Evolutionary conservation across 2,888 invertebrate genomes (phyloP), one percentile per base, ranked within the genome.

Genomic region (Scotopteryx bipunctaria): DNA sequence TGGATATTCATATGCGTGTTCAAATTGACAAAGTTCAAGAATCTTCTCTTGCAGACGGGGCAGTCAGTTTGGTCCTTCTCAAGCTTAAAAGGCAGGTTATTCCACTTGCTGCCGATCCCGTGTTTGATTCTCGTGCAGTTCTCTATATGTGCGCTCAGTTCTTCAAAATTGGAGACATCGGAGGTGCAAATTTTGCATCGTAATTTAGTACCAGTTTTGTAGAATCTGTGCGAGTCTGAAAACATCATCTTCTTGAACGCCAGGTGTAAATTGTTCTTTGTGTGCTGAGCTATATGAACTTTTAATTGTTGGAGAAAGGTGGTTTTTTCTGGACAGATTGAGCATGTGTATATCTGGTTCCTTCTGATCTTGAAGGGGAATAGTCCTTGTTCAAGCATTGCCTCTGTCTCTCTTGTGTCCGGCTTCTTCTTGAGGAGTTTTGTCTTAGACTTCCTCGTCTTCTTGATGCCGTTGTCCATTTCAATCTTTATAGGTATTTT

Each of bases 1-100:
- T 92, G 91, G 0, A 86, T 67, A 21, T 91, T 92, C 86, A 92
- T 92, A 49, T 92, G 92, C 0, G 86, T 89, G 32, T 89, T 90
- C 0, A 90, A 47, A 44, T 73, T 83, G 8, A 89, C 88, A 29
- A 81, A 90, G 36, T 90, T 90, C 0, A 90, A 36, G 41, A 90
- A 90, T 0, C 70, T 80, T 55, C 87, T 86, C 36, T 83, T 76
- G 57, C 90, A 90, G 0, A 89, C 72, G 0, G 88, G 88, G 41
- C 90, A 90, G 43, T 90, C 89, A 0, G 88, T 32, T 9, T 89
- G 90, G 4, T 88, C 88, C 11, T 90, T 90, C 14, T 89, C 88
- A 0, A 90, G 46, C 57, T 87, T 88, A 23, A 89, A 90, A 0
- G 90, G 90, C 1, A 90, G 46, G 2, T 81, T 80, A 17, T 81